These are phyloP conservation scores for Chrysogorgia sp. DNA, from an alignment of 92 coral and sea anemone genomes.

Conservation along the genomic window DNA sequence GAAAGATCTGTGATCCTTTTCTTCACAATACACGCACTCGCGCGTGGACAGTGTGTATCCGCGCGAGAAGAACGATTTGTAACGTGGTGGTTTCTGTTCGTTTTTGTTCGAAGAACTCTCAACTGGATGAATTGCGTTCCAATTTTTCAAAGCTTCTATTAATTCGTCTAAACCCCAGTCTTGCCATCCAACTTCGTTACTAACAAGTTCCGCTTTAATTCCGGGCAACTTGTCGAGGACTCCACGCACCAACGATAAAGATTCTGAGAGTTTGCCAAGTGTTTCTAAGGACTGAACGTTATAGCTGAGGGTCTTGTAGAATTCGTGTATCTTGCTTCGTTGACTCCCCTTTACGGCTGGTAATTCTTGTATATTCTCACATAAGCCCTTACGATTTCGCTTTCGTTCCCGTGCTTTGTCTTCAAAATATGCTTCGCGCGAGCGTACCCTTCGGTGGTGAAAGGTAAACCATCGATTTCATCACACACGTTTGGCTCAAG, in stretches of 20 bases:
- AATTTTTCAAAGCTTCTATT: too few species aligned
- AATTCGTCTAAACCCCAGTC: too few species aligned
- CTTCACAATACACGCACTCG: constrained; percentile 53
- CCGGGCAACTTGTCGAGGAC: constrained; percentile 58
- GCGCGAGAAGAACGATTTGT: constrained; percentile 36
- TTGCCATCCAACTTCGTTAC: too few species aligned
- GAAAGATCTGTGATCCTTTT: too few species aligned
- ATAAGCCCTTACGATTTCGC: constrained; percentile 20
- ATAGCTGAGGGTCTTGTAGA: too few species aligned
- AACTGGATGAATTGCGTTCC: too few species aligned
- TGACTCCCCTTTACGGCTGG: too few species aligned
- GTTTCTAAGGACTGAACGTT: not conserved
- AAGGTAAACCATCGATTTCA: constrained; percentile 9
- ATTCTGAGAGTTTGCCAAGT: too few species aligned
- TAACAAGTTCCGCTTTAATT: too few species aligned
- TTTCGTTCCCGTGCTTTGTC: constrained; percentile 14
- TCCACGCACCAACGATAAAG: constrained; percentile 53
- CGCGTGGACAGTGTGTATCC: constrained; percentile 34
- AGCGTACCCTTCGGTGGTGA: too few species aligned
- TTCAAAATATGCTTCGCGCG: constrained; percentile 18
- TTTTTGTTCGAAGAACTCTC: not conserved
- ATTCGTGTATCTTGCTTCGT: too few species aligned
- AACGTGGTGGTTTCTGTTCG: constrained; percentile 9
- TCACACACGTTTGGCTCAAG: not conserved
- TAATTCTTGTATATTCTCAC: not conserved